Evolutionary conservation across 2,797 vertebrate genomes (phyloP), one percentile per base, ranked within the genome.

Genomic region (Naso thynnoides): DNA sequence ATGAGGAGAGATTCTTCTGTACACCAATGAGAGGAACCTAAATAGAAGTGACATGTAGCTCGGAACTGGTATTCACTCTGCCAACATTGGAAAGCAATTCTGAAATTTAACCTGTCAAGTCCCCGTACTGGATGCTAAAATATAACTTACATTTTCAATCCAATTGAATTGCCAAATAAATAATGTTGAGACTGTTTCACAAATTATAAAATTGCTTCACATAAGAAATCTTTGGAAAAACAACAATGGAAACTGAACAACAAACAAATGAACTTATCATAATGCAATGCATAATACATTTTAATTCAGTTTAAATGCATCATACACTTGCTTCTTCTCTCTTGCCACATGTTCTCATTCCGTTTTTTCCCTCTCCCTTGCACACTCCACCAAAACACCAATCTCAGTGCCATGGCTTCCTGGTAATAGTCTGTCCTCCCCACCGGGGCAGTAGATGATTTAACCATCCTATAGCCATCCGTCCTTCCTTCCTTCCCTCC

Each of bases 391-490:
- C 29, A 67, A 56, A 68, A 57, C 18, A 84, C 70, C 64, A 41
- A 33, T 73, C 86, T 79, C 89, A 81, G 83, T 79, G 85, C 85
- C 86, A 73, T 81, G 80, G 77, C 88, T 85, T 86, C 85, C 88
- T 91, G 87, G 93, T 94, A 94, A 94, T 94, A 93, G 93, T 90
- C 89, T 92, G 86, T 91, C 86, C 83, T 87, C 90, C 88, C 86
- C 91, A 91, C 86, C 47, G 84, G 90, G 82, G 85, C 88, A 36
- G 62, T 78, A 80, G 89, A 89, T 88, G 84, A 90, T 86, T 86
- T 88, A 81, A 84, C 86, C 88, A 89, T 89, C 83, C 85, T 63
- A 70, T 66, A 73, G 78, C 49, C 73, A 58, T 73, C 74, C 69
- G 57, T 76, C 79, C 78, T 60, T 73, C 71, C 70, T 70, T 86